Conservation (phyloP, 1,140 invertebrate species). For the Drosophila carrolli region DNA sequence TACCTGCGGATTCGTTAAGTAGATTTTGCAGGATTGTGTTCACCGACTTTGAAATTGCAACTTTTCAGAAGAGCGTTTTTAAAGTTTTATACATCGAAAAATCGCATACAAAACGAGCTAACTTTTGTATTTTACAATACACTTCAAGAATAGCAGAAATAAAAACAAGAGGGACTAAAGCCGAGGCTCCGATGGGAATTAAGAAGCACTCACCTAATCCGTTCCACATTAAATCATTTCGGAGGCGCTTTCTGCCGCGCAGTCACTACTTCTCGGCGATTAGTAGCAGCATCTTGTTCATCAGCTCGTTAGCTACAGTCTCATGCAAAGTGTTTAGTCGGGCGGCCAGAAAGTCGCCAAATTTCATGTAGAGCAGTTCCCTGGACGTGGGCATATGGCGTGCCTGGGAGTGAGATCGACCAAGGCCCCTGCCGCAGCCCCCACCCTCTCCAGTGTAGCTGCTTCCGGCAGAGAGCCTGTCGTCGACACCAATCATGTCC, state of each 20-base stretch:
- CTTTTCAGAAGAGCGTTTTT: no score
- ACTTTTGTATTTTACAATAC: no score
- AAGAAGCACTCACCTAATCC: conserved; percentile 7
- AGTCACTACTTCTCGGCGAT: conserved; percentile 71
- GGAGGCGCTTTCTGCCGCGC: not conserved
- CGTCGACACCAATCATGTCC: conserved; percentile 52
- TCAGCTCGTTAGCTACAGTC: conserved; percentile 76
- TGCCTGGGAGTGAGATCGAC: conserved; percentile 7
- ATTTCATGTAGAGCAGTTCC: conserved; percentile 76
- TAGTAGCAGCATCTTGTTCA: conserved; percentile 77
- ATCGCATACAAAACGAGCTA: no score
- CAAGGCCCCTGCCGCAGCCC: conserved; percentile 6
- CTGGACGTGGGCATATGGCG: conserved; percentile 46
- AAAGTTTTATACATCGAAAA: no score
- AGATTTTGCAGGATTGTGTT: no score
- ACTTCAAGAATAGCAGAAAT: no score
- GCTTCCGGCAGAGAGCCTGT: conserved; percentile 51
- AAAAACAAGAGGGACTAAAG: no score
- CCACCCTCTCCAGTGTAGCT: conserved; percentile 43
- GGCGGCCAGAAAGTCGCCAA: conserved; percentile 79
- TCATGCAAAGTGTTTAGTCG: conserved; percentile 78
- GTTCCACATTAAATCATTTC: conserved; percentile 19
- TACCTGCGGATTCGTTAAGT: no score
- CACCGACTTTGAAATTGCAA: no score
- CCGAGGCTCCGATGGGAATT: no score